phyloP scores from a whole-genome alignment of 2,113 vertebrate species.

The Stigmatopora nigra region DNA sequence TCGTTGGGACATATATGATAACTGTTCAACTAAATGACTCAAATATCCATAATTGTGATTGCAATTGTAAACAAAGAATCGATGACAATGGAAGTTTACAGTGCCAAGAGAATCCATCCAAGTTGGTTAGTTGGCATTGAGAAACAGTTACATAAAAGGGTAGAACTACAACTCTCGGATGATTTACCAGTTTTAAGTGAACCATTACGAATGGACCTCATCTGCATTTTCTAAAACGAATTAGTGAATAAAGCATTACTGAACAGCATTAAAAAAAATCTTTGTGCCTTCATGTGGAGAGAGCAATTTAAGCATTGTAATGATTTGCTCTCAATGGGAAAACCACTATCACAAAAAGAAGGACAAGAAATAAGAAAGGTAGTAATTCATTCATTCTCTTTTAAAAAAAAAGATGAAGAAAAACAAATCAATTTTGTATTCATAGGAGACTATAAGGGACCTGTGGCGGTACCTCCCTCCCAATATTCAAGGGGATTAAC shows the following conservation, averaged over 20 bases:
- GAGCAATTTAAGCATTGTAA: slow-evolving; percentile 3
- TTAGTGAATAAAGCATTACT: slow-evolving; percentile 17
- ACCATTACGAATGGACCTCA: slow-evolving; percentile 3
- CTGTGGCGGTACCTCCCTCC: slow-evolving; percentile 27
- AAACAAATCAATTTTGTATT: slow-evolving; percentile 44
- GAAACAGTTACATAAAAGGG: slow-evolving; percentile 53
- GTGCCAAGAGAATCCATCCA: no score
- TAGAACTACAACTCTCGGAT: slow-evolving; percentile 45
- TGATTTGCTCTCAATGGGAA: slow-evolving; percentile 26
- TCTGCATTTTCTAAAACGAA: slow-evolving; percentile 20
- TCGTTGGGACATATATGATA: neutral
- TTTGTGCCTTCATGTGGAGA: slow-evolving; percentile 12
- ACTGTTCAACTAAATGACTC: slow-evolving; percentile 15
- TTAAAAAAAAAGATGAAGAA: slow-evolving; percentile 29
- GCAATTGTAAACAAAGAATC: no score
- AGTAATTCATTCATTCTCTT: slow-evolving; percentile 36
- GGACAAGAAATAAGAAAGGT: slow-evolving; percentile 41
- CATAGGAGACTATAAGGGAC: slow-evolving; percentile 32
- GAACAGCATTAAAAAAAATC: neutral
- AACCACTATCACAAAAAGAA: slow-evolving; percentile 37
- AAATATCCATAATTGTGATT: no score
- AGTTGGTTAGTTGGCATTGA: slow-evolving; percentile 45
- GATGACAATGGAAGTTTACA: no score
- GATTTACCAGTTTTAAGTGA: slow-evolving; percentile 32
- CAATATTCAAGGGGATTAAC: slow-evolving; percentile 51